Evolutionary conservation across 1,140 invertebrate genomes (phyloP), one percentile per base, ranked within the genome.

Genomic region (Eumaeus atala): DNA sequence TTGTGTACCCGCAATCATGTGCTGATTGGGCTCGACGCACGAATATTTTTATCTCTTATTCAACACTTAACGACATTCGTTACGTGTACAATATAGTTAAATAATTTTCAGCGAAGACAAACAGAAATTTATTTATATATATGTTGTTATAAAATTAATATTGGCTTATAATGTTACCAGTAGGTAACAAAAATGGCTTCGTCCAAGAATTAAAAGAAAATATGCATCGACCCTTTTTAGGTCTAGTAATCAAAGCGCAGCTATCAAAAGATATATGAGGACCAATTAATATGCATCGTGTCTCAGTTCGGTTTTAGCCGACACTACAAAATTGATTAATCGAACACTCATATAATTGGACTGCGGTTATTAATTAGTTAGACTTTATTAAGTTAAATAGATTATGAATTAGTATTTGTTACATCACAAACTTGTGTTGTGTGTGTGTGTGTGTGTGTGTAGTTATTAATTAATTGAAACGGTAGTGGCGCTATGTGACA

Each of bases 301-400:
- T 73, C 70, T 70, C 58, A 47, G 17, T 21, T 63, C 55, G 58
- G 58, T 59, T 62, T 64, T 51, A 59, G 53, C 69, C 59, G 70
- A 72, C 68, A 64, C 51, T 42, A 52, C 55, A 67, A 74, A 71
- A 73, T 77, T 81, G 76, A 81, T 81, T 76, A 74, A 69, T 64
- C 42, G 54, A 57, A 63, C 21, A 54, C 60, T 47, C 56, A 64
- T 61, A 72, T 83, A 80, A 77, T 79, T 80, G 71, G 70, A 59
- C 51, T 59, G 62, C 49, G 66, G 62, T 73, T 72, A 77, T 78
- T 78, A 81, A 78, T 81, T 70, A 75, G 64, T 81, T 70, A 75
- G 64, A 66, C 55, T 56, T 58, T 65, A 58, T 42, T 42, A 35
- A 49, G 48, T 58, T 64, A 38, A 48, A 51, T 56, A 21, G 11